Evolutionary conservation across 2,797 vertebrate genomes (phyloP).

Genomic region (Micrastur ruficollis): DNA sequence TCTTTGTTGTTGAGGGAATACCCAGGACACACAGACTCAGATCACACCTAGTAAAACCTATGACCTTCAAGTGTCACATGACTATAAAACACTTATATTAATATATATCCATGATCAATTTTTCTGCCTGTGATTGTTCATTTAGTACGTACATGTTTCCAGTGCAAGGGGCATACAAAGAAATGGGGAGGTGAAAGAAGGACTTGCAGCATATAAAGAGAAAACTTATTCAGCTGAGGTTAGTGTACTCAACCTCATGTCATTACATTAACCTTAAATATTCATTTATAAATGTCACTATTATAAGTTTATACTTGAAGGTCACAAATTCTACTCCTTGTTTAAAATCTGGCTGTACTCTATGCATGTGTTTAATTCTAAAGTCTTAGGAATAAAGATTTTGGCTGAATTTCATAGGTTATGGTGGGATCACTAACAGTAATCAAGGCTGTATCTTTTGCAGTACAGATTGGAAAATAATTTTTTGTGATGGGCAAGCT

Average conservation of each 20-base stretch:
- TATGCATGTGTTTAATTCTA: background rate
- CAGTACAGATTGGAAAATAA: background rate
- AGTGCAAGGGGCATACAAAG: background rate
- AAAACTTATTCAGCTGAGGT: background rate
- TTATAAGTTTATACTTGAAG: constrained; percentile 26
- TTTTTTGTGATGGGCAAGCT: background rate
- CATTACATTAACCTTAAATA: constrained; percentile 47
- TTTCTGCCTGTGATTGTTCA: background rate
- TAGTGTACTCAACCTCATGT: background rate
- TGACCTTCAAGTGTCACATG: background rate
- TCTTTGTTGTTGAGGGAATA: background rate
- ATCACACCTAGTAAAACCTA: background rate
- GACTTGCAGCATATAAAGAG: background rate
- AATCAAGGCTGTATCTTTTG: background rate
- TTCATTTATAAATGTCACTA: constrained; percentile 19
- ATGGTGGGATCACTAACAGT: background rate
- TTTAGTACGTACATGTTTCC: background rate
- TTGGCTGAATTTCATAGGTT: background rate
- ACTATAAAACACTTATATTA: background rate
- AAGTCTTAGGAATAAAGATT: background rate
- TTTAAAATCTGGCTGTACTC: background rate
- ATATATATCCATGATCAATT: background rate
- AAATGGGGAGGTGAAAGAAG: background rate
- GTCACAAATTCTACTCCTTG: background rate
- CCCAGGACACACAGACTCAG: background rate